Conservation (phyloP, 2,888 invertebrate species). For the Rhyacophila evoluta region DNA sequence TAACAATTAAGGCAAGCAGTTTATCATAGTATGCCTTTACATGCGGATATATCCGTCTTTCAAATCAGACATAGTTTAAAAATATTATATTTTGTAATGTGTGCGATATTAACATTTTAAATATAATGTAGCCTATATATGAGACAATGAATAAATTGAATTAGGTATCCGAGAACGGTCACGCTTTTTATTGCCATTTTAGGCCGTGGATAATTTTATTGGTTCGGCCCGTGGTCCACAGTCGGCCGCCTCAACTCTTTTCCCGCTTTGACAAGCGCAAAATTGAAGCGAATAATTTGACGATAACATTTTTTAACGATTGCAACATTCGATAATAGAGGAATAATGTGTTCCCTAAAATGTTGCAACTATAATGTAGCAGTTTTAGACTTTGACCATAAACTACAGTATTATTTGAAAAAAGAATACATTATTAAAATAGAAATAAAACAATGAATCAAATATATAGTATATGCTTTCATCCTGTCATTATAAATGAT, state of each 20-base stretch:
- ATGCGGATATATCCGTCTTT: no score
- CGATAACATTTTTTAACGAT: slow-evolving; percentile 17
- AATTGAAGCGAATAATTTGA: slow-evolving; percentile 37
- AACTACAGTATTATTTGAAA: no score
- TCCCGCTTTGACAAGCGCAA: slow-evolving; percentile 31
- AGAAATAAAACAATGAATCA: no score
- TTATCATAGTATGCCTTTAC: no score
- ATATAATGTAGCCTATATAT: neutral
- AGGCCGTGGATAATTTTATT: slow-evolving; percentile 52
- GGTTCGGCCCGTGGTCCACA: slow-evolving; percentile 40
- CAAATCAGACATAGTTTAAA: no score
- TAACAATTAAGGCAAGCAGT: no score
- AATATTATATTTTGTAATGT: no score
- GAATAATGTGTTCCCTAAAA: neutral
- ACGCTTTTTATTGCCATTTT: neutral
- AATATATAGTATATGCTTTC: no score
- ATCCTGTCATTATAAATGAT: no score
- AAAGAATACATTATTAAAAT: no score
- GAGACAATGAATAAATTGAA: slow-evolving; percentile 48
- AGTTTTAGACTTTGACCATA: no score
- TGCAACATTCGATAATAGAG: slow-evolving; percentile 24
- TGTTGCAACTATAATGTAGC: no score
- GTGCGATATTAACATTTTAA: neutral
- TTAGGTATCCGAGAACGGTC: slow-evolving; percentile 15
- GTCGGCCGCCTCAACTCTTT: slow-evolving; percentile 33